Conservation (phyloP, 2,888 invertebrate genomes). For the Drosophila colorata region DNA sequence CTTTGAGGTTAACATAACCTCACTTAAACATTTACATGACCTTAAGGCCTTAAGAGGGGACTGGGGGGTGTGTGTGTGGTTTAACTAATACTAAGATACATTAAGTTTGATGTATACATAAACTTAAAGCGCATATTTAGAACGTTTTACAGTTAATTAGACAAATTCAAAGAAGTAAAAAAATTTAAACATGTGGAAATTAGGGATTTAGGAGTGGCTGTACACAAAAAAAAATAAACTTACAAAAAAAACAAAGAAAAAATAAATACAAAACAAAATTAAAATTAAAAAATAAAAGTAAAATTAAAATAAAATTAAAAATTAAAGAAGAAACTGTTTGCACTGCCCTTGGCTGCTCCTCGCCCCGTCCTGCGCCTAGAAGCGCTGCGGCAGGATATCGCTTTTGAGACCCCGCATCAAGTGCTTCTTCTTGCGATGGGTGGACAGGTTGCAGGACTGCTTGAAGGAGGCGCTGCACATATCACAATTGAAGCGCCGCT, state of each 20-base stretch:
- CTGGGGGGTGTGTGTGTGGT: no score
- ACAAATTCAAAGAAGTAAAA: constrained; percentile 4
- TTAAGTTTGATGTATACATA: constrained; percentile 10
- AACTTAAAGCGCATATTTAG: constrained; percentile 12
- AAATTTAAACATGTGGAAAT: background rate
- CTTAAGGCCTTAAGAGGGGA: constrained; percentile 13
- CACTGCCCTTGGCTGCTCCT: constrained; percentile 14
- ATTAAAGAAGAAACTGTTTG: background rate
- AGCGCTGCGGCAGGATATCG: constrained; percentile 71
- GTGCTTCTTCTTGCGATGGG: constrained; percentile 83
- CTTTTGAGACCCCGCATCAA: constrained; percentile 76
- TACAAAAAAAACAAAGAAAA: no score
- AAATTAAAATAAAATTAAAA: no score
- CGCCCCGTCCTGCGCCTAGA: constrained; percentile 36
- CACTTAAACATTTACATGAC: constrained; percentile 57
- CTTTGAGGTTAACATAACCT: constrained; percentile 73
- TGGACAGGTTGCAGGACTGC: constrained; percentile 82
- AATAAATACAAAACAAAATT: no score
- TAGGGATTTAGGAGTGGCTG: constrained; percentile 2
- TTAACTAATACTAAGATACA: constrained; percentile 12
- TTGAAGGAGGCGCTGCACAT: constrained; percentile 82
- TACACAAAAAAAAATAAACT: constrained; percentile 19
- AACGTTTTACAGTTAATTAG: background rate
- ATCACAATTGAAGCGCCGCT: constrained; percentile 82
- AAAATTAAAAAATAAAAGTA: no score